Evolutionary conservation across 1,140 invertebrate species (phyloP).

Genomic region (Physella acuta): DNA sequence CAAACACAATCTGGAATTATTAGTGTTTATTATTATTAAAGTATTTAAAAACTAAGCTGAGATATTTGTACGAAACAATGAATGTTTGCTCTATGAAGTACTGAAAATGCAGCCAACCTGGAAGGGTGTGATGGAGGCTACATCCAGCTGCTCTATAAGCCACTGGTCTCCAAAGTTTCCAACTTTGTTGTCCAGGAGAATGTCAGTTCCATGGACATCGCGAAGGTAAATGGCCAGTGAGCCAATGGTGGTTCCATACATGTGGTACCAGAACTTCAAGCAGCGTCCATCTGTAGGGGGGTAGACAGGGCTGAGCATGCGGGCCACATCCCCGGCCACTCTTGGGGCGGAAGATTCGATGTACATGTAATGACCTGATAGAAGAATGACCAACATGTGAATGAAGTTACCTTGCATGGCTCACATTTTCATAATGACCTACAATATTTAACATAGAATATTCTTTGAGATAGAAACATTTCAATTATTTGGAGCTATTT

Average conservation of each 20-base stretch:
- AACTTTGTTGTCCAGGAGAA: conserved; percentile 21
- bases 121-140: conserved; percentile 33
- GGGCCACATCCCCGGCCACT: conserved; percentile 45
- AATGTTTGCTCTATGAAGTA: background rate
- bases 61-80: background rate
- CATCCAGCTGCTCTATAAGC: conserved; percentile 36
- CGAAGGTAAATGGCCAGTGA: conserved; percentile 32
- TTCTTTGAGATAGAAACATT: no score
- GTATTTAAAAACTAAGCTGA: background rate
- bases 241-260: conserved; percentile 66
- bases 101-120: conserved; percentile 36
- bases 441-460: no score
- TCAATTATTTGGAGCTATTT: no score
- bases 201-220: background rate
- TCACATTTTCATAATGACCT: no score
- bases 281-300: conserved; percentile 31
- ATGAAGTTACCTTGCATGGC: no score
- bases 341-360: conserved; percentile 44
- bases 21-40: no score
- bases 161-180: conserved; percentile 48
- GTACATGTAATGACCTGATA: conserved; percentile 46
- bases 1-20: conserved; percentile 65
- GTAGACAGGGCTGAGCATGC: conserved; percentile 33
- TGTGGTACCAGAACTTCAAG: conserved; percentile 71
- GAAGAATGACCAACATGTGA: no score